phyloP scores from a whole-genome alignment of 2,888 invertebrate genomes.

The Idaea straminata region DNA sequence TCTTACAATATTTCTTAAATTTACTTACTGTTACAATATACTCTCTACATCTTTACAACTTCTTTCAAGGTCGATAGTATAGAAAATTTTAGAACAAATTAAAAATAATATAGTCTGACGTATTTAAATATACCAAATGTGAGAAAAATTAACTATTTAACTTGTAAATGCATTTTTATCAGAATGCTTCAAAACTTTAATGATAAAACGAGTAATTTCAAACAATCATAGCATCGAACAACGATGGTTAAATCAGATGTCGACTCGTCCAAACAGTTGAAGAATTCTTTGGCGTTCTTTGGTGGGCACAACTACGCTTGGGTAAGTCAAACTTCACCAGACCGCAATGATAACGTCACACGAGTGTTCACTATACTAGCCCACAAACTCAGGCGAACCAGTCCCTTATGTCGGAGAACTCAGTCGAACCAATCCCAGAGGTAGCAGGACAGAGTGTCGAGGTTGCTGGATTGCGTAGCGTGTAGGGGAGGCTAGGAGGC shows the following conservation, averaged over 20 bases:
- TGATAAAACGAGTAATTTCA: neutral
- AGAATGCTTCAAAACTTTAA: neutral
- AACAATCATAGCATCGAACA: neutral
- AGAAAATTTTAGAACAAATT: neutral
- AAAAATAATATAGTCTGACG: neutral
- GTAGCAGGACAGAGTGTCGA: constrained; percentile 61
- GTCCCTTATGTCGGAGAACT: constrained; percentile 18
- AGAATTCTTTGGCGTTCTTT: neutral
- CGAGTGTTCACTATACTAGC: neutral
- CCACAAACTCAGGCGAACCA: neutral
- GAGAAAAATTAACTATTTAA: neutral
- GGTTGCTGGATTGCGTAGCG: constrained; percentile 38
- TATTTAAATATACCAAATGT: neutral
- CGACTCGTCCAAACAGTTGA: neutral
- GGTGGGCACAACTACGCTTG: neutral
- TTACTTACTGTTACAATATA: constrained; percentile 21
- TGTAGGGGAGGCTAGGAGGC: constrained; percentile 59
- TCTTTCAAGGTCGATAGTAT: neutral
- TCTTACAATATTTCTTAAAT: neutral
- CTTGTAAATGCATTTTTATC: neutral
- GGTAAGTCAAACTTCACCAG: neutral
- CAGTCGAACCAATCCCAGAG: constrained; percentile 76
- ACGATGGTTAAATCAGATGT: neutral
- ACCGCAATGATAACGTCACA: neutral
- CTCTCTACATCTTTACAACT: neutral